Percentiles rank a stretch among this genome's conserved stretches.
Evolutionary conservation across 37 sponge, comb jelly and placozoan genomes (phyloP).

Genomic region (Geodia barretti): DNA sequence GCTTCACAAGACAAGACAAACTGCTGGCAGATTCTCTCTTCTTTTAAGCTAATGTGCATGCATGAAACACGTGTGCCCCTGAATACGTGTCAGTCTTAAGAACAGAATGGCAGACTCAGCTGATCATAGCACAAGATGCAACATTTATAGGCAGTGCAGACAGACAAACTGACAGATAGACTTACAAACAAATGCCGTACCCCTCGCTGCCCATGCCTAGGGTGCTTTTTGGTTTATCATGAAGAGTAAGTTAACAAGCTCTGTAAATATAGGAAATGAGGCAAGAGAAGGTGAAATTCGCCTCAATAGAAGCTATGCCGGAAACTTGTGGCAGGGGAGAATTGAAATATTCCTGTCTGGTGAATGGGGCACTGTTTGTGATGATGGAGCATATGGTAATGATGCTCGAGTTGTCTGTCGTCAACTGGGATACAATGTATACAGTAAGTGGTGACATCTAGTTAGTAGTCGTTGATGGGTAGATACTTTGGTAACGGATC

Average conservation of each 20-base stretch:
- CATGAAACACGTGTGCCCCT: too few species aligned
- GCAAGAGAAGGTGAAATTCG: neutral
- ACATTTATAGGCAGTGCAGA: neutral
- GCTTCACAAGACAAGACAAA: too few species aligned
- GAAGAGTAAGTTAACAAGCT: too few species aligned
- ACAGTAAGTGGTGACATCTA: too few species aligned
- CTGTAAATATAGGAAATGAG: neutral
- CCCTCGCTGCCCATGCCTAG: too few species aligned
- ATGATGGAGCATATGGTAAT: neutral
- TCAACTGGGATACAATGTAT: neutral
- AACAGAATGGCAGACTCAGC: too few species aligned
- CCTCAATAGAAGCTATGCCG: neutral
- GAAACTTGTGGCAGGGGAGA: neutral
- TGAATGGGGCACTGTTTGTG: neutral
- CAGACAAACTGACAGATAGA: neutral
- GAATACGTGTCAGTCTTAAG: too few species aligned
- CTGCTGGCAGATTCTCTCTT: too few species aligned
- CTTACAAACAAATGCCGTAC: neutral
- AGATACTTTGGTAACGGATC: too few species aligned
- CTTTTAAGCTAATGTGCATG: too few species aligned
- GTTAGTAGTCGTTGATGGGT: too few species aligned
- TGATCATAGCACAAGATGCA: neutral
- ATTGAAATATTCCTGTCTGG: neutral
- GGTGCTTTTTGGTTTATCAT: too few species aligned
- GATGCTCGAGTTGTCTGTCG: neutral